Conservation (phyloP, 2,888 invertebrate species). For the Orthosia gothica region DNA sequence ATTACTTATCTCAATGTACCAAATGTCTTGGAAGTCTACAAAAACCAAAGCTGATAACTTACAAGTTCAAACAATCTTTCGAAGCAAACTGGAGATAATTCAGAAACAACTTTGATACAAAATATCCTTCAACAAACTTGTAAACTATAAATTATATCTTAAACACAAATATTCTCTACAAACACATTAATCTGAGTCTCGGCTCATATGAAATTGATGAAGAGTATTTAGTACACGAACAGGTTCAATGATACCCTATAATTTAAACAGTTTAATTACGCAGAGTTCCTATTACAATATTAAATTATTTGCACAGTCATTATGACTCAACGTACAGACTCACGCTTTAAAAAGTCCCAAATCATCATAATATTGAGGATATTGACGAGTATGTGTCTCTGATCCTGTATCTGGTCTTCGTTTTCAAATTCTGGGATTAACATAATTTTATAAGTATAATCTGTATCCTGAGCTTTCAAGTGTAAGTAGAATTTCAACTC, state of each 20-base stretch:
- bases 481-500: no score
- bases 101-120: constrained; percentile 43
- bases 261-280: background rate
- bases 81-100: constrained; percentile 34
- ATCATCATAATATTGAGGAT: no score
- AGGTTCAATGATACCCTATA: constrained; percentile 3
- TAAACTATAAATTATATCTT: constrained; percentile 51
- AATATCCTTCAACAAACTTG: constrained; percentile 53
- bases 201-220: constrained; percentile 71
- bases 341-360: background rate
- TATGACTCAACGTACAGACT: no score
- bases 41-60: constrained; percentile 44
- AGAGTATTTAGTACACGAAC: constrained; percentile 70
- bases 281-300: background rate
- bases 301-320: background rate
- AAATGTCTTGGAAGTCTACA: constrained; percentile 22
- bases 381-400: no score
- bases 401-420: no score
- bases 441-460: constrained; percentile 7
- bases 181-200: constrained; percentile 67
- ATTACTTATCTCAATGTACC: constrained; percentile 6
- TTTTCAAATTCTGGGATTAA: background rate
- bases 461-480: background rate
- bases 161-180: constrained; percentile 49
- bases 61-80: constrained; percentile 34